A percentile compares a stretch with the other conserved stretches of the same genome.
phyloP scores from a whole-genome alignment of 2,113 vertebrate species.

The Ammodramus savannarum region DNA sequence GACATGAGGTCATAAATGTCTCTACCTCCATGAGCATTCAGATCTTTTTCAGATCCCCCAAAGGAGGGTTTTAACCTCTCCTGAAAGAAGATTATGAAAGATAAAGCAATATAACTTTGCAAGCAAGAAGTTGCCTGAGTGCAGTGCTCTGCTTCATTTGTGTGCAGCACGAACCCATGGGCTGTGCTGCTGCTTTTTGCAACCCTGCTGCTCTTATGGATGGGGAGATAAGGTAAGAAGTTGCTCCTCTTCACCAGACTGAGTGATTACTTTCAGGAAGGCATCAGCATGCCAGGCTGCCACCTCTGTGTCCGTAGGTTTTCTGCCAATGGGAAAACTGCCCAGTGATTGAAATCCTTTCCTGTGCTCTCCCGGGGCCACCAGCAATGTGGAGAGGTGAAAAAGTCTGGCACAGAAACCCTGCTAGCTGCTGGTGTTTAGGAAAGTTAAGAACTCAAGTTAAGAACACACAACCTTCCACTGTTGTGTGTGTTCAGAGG shows the following conservation, averaged over 20 bases:
- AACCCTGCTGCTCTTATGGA: neutral
- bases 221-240: constrained; percentile 4
- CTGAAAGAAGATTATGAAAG: constrained; percentile 13
- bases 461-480: no score
- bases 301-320: neutral
- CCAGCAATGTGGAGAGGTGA: neutral
- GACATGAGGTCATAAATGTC: neutral
- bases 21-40: neutral
- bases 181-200: neutral
- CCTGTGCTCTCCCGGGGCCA: neutral
- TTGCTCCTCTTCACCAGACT: constrained; percentile 38
- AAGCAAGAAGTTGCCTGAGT: neutral
- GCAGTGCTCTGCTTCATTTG: neutral
- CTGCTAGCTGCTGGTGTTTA: neutral
- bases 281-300: neutral
- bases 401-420: neutral
- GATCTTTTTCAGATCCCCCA: neutral
- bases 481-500: neutral
- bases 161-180: neutral
- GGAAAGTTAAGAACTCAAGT: neutral
- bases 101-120: neutral
- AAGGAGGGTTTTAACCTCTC: neutral
- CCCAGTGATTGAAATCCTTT: neutral
- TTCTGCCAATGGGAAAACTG: neutral
- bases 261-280: constrained; percentile 30